phyloP scores from a whole-genome alignment of 2,888 invertebrate species.

The Epinotia nisella region DNA sequence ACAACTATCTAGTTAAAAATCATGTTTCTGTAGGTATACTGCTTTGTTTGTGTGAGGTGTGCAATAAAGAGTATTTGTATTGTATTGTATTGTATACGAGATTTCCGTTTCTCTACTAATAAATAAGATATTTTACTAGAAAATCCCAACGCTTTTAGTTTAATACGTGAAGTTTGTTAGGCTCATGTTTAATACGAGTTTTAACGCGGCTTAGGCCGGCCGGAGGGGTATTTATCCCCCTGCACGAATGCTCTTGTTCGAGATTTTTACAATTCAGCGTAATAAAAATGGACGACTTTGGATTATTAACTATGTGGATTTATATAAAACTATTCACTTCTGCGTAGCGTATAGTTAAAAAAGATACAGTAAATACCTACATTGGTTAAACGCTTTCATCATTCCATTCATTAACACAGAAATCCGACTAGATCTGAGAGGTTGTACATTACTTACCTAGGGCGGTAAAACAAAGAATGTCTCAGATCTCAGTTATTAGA shows the following conservation, averaged over 20 bases:
- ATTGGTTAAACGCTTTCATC: too few relatives aligned
- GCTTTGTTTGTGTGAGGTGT: too few relatives aligned
- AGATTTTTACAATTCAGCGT: neutral
- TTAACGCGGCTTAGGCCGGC: conserved; percentile 33
- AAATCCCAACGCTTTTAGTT: conserved; percentile 24
- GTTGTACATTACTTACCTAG: too few relatives aligned
- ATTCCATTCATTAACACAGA: too few relatives aligned
- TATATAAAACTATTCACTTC: neutral
- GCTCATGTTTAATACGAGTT: conserved; percentile 34
- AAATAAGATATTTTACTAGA: conserved; percentile 14
- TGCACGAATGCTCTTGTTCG: neutral
- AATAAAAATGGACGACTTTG: neutral
- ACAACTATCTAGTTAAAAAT: neutral
- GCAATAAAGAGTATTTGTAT: too few relatives aligned
- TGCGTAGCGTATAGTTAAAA: neutral
- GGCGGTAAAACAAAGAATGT: too few relatives aligned
- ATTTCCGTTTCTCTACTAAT: neutral
- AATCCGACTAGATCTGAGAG: too few relatives aligned
- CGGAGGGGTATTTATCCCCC: conserved; percentile 3
- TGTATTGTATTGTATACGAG: too few relatives aligned
- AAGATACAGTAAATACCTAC: neutral
- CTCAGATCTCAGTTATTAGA: too few relatives aligned
- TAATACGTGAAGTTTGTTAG: conserved; percentile 33
- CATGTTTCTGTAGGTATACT: too few relatives aligned
- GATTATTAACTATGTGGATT: neutral